Conservation (phyloP, 64 coral and sea anemone species). For the Pocillopora verrucosa region DNA sequence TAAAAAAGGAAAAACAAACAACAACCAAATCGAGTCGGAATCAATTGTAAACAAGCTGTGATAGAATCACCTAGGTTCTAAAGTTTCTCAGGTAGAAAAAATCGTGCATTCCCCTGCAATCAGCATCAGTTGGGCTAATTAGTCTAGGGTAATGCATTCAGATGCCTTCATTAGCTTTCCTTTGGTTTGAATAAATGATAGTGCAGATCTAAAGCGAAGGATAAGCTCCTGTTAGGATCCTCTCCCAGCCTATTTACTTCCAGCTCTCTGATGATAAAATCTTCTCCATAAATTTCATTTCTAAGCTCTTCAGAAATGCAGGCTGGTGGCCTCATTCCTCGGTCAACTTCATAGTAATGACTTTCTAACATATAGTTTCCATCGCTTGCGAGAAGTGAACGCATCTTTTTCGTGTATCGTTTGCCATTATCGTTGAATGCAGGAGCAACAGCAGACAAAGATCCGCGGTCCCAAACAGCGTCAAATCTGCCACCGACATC, state of each 20-base stretch:
- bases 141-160: neutral
- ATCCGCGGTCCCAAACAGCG: constrained; percentile 61
- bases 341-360: constrained; percentile 34
- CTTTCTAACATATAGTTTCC: constrained; percentile 52
- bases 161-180: neutral
- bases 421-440: constrained; percentile 7
- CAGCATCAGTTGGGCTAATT: no score
- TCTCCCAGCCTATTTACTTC: constrained; percentile 14
- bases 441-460: constrained; percentile 38
- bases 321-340: neutral
- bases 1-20: no score
- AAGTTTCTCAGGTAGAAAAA: no score
- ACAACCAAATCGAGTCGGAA: no score
- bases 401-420: constrained; percentile 45
- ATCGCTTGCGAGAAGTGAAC: constrained; percentile 16
- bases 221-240: neutral
- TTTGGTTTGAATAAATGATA: constrained; percentile 29
- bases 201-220: neutral
- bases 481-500: constrained; percentile 34
- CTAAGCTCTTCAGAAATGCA: constrained; percentile 22
- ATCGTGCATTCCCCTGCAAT: no score
- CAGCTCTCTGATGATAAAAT: constrained; percentile 34
- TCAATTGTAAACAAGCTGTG: no score
- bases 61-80: no score
- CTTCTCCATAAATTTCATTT: constrained; percentile 34